phyloP scores from a whole-genome alignment of 2,888 invertebrate species.

The Dasysyrphus albostriatus region DNA sequence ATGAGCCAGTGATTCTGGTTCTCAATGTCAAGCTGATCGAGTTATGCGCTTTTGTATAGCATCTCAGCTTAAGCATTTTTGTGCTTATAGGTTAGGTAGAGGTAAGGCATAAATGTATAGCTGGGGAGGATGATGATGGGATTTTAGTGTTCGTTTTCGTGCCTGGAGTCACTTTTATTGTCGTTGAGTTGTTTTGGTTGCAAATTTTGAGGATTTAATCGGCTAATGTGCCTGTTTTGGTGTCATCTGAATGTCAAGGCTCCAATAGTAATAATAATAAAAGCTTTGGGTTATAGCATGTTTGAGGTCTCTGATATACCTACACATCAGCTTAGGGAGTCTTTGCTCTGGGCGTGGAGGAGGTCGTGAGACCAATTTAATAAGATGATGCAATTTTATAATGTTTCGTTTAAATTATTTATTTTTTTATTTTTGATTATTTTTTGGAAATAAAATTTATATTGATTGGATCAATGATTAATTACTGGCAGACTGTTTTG shows the following conservation, averaged over 20 bases:
- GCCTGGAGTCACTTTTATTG: slow-evolving; percentile 45
- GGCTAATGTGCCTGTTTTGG: slow-evolving; percentile 68
- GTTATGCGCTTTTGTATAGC: slow-evolving; percentile 69
- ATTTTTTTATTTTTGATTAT: not conserved
- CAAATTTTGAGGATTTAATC: slow-evolving; percentile 69
- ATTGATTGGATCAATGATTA: slow-evolving; percentile 65
- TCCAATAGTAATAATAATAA: slow-evolving; percentile 29
- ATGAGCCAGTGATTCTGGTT: slow-evolving; percentile 74
- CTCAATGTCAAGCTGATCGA: slow-evolving; percentile 74
- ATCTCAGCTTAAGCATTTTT: slow-evolving; percentile 14
- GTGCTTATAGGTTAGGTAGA: slow-evolving; percentile 3
- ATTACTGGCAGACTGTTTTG: slow-evolving; percentile 40
- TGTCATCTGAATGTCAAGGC: slow-evolving; percentile 74
- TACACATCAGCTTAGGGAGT: not conserved
- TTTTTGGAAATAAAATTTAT: slow-evolving; percentile 24
- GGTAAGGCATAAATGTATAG: not conserved
- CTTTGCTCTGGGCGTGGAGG: slow-evolving; percentile 51
- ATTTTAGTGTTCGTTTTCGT: slow-evolving; percentile 44
- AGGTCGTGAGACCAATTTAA: slow-evolving; percentile 35
- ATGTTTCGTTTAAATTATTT: slow-evolving; percentile 1
- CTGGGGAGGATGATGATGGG: slow-evolving; percentile 41
- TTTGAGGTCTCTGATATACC: not conserved
- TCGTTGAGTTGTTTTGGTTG: slow-evolving; percentile 60
- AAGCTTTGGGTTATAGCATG: slow-evolving; percentile 10
- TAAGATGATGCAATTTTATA: slow-evolving; percentile 64